Conservation (phyloP, 2,888 invertebrate genomes). For the Xestobium rufovillosum region DNA sequence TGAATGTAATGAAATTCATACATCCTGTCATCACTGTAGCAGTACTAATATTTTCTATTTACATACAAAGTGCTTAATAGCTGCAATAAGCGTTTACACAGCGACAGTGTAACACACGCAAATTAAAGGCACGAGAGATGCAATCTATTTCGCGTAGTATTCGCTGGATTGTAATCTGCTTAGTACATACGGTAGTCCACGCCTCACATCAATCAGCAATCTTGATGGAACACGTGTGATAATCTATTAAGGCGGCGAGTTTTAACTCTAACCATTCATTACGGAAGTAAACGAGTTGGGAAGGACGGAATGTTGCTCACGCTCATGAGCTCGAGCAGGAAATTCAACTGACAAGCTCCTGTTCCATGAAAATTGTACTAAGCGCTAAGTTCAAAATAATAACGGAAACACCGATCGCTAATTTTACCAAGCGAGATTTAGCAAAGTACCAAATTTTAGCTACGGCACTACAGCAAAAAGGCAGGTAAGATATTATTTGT, state of each 20-base stretch:
- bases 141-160: conserved; percentile 26
- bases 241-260: conserved; percentile 25
- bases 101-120: conserved; percentile 21
- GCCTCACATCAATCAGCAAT: conserved; percentile 33
- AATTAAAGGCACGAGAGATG: conserved; percentile 27
- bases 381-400: too few relatives aligned
- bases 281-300: too few relatives aligned
- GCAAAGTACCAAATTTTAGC: too few relatives aligned
- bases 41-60: conserved; percentile 21
- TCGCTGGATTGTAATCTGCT: conserved; percentile 28
- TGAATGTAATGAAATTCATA: conserved; percentile 6
- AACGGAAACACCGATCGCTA: too few relatives aligned
- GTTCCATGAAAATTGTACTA: too few relatives aligned
- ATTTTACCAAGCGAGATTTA: too few relatives aligned
- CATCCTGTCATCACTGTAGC: conserved; percentile 2
- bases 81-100: conserved; percentile 19
- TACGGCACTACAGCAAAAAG: too few relatives aligned
- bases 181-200: conserved; percentile 32
- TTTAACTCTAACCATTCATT: too few relatives aligned
- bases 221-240: conserved; percentile 35
- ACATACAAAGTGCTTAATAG: conserved; percentile 23
- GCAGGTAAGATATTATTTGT: too few relatives aligned
- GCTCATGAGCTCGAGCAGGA: too few relatives aligned
- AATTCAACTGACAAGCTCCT: too few relatives aligned
- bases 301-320: too few relatives aligned